These are phyloP conservation scores for Sisor rabdophorus DNA, from an alignment of 2,113 vertebrate genomes.

Conservation along the genomic window DNA sequence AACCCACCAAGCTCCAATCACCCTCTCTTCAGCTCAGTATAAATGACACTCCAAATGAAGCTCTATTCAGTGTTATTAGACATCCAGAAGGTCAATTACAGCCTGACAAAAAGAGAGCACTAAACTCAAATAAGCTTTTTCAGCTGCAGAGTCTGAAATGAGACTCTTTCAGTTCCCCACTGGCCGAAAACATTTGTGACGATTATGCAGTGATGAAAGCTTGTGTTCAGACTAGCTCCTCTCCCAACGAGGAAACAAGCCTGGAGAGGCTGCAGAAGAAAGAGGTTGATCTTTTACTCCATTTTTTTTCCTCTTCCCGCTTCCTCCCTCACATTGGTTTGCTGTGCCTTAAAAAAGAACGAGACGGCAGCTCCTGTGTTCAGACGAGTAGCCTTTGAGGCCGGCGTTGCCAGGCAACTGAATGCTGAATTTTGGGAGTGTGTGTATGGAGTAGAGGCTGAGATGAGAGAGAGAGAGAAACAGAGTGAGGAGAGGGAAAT, in stretches of 20 bases:
- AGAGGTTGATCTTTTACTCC: constrained; percentile 38
- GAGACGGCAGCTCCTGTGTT: constrained; percentile 59
- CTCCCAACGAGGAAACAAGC: constrained; percentile 59
- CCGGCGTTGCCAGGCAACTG: constrained; percentile 71
- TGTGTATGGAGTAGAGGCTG: constrained; percentile 50
- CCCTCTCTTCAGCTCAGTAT: neutral
- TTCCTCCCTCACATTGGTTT: constrained; percentile 38
- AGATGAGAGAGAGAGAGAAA: constrained; percentile 16
- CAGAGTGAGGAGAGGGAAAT: constrained; percentile 28
- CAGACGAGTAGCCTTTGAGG: constrained; percentile 60
- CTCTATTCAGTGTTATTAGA: constrained; percentile 10
- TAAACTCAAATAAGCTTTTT: constrained; percentile 13
- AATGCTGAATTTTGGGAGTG: constrained; percentile 74
- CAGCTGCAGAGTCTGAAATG: constrained; percentile 14
- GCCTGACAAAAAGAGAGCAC: constrained; percentile 17
- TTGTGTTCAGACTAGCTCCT: constrained; percentile 60
- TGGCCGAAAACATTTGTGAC: constrained; percentile 12
- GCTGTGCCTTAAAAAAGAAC: constrained; percentile 62
- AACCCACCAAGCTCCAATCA: neutral
- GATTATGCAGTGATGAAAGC: constrained; percentile 34
- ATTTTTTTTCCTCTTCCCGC: constrained; percentile 23
- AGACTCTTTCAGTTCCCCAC: constrained; percentile 16
- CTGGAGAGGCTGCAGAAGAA: constrained; percentile 51
- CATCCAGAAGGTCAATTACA: constrained; percentile 29
- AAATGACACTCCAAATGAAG: constrained; percentile 18